These are phyloP conservation scores for Sebastes reedi DNA, from an alignment of 2,797 vertebrate genomes.

Conservation along the genomic window DNA sequence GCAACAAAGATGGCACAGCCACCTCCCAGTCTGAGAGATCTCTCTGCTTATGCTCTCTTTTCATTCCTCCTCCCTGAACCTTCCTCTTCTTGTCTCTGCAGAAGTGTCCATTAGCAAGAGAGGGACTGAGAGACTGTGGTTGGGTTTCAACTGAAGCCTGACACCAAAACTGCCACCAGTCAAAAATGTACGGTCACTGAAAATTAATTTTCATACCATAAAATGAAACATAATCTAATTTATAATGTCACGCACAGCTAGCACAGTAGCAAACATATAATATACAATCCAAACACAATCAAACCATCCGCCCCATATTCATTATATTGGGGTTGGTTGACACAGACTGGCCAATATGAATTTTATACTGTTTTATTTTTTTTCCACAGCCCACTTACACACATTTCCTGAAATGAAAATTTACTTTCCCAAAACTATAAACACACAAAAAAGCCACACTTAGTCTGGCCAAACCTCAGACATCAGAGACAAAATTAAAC, in stretches of 20 bases:
- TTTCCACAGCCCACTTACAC: slow-evolving; percentile 25
- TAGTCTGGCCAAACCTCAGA: slow-evolving; percentile 63
- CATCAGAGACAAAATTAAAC: slow-evolving; percentile 56
- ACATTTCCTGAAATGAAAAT: slow-evolving; percentile 56
- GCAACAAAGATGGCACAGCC: slow-evolving; percentile 75
- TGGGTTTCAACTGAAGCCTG: slow-evolving; percentile 10
- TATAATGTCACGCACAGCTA: not conserved
- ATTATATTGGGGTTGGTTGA: slow-evolving; percentile 12
- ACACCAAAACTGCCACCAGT: slow-evolving; percentile 5
- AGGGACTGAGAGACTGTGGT: not conserved
- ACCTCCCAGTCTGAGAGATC: slow-evolving; percentile 57
- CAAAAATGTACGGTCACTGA: not conserved
- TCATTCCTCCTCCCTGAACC: slow-evolving; percentile 37
- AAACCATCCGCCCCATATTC: slow-evolving; percentile 17
- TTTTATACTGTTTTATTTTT: slow-evolving; percentile 21
- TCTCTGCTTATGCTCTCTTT: slow-evolving; percentile 36
- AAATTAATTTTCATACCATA: not conserved
- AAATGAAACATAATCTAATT: not conserved
- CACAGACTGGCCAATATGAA: slow-evolving; percentile 2
- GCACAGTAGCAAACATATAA: slow-evolving; percentile 14
- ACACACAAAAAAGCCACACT: slow-evolving; percentile 44
- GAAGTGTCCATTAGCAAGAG: slow-evolving; percentile 46
- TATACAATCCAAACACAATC: not conserved
- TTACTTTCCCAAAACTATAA: slow-evolving; percentile 59
- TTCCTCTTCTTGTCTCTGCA: slow-evolving; percentile 33